Conservation (phyloP, 2,888 invertebrate species). For the Ceraclea dissimilis region DNA sequence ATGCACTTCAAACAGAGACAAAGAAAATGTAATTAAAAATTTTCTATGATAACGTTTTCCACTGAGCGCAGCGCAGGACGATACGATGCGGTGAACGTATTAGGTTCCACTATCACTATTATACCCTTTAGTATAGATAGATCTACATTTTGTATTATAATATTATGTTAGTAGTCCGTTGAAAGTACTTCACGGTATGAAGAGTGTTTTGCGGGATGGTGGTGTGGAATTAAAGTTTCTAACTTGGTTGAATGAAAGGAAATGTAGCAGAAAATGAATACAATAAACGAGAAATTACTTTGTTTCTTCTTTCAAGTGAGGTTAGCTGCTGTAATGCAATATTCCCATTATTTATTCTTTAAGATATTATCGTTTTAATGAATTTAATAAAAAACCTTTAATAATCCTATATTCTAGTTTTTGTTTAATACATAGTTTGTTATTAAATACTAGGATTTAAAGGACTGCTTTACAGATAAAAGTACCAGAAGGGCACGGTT, state of each 20-base stretch:
- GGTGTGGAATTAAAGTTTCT: background rate
- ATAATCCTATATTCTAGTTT: no score
- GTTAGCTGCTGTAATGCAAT: background rate
- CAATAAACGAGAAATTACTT: conserved; percentile 1
- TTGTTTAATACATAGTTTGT: no score
- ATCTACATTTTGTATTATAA: no score
- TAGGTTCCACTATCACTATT: no score
- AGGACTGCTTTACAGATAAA: no score
- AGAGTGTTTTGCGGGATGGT: background rate
- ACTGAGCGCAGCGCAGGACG: background rate
- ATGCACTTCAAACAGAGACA: conserved; percentile 2
- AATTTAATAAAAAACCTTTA: no score
- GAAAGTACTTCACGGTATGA: background rate
- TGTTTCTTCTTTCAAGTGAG: background rate
- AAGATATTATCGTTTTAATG: no score
- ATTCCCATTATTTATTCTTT: no score
- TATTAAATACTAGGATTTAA: no score
- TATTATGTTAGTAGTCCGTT: background rate
- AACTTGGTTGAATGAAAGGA: background rate
- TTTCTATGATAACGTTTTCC: background rate
- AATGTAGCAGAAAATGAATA: conserved; percentile 1
- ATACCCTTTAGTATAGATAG: no score
- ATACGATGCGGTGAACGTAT: no score
- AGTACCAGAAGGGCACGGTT: no score
- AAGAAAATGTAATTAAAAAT: conserved; percentile 2